Conservation (phyloP, 2,888 invertebrate genomes). For the Drosophila quasianomalipes region DNA sequence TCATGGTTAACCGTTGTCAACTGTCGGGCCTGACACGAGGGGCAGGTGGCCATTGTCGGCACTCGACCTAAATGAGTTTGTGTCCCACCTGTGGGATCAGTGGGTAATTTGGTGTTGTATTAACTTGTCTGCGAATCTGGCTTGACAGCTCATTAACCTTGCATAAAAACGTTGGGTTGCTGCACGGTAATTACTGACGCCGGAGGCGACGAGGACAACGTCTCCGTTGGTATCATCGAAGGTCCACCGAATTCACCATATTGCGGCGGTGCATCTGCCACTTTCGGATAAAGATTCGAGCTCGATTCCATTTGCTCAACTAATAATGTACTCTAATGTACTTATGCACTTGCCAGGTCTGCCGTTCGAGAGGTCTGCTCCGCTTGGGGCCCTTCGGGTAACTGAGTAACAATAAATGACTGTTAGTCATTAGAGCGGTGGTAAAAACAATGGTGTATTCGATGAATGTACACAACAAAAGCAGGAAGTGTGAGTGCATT, state of each 20-base stretch:
- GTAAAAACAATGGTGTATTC: not conserved
- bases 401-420: conserved; percentile 28
- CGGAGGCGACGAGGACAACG: not conserved
- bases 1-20: conserved; percentile 58
- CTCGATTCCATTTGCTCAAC: conserved; percentile 39
- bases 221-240: conserved; percentile 39
- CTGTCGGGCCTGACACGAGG: conserved; percentile 65
- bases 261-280: conserved; percentile 37
- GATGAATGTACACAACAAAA: not conserved
- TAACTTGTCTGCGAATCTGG: not conserved
- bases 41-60: conserved; percentile 64
- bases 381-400: conserved; percentile 23
- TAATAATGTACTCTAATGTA: not conserved
- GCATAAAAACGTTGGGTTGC: conserved; percentile 48
- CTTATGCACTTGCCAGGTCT: not conserved
- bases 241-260: conserved; percentile 43
- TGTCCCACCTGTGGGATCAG: not conserved
- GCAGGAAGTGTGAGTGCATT: not conserved
- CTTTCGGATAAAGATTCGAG: conserved; percentile 42
- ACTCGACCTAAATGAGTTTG: conserved; percentile 49
- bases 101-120: not conserved
- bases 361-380: conserved; percentile 25
- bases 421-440: not conserved
- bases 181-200: conserved; percentile 36
- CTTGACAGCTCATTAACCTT: conserved; percentile 15